phyloP scores from a whole-genome alignment of 2,797 vertebrate genomes.

The Apodemus agrarius region DNA sequence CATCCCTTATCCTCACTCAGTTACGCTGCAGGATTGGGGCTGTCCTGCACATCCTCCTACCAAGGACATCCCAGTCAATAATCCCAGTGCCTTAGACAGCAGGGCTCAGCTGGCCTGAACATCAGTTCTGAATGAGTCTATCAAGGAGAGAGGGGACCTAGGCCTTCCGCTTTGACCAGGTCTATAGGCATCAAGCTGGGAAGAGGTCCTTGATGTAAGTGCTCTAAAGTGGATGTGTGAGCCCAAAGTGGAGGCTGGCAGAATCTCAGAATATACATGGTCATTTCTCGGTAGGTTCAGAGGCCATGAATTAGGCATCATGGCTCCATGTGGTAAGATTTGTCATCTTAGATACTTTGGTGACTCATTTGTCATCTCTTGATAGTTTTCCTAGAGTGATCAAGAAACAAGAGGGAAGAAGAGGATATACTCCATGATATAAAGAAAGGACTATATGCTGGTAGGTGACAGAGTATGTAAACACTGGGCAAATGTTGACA shows the following conservation, averaged over 20 bases:
- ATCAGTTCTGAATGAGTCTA: background rate
- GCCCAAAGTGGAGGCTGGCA: background rate
- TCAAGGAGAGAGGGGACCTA: background rate
- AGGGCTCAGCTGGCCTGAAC: background rate
- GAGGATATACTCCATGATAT: background rate
- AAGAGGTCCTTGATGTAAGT: background rate
- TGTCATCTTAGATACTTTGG: background rate
- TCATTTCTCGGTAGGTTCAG: conserved; percentile 21
- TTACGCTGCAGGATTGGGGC: background rate
- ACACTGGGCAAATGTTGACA: background rate
- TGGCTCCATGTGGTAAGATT: background rate
- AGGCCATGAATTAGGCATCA: background rate
- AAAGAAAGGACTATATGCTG: background rate
- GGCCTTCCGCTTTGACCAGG: background rate
- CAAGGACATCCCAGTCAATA: background rate
- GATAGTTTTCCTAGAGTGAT: background rate
- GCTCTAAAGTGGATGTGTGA: background rate
- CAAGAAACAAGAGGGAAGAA: background rate
- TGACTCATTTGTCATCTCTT: conserved; percentile 5
- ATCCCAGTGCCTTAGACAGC: background rate
- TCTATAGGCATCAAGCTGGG: background rate
- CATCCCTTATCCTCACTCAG: background rate
- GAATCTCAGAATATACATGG: background rate
- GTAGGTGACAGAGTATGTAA: background rate
- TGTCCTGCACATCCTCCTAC: background rate